Evolutionary conservation across 1,140 invertebrate species (phyloP), one percentile per base, ranked within the genome.

Genomic region (Drosophila pseudoobscura): DNA sequence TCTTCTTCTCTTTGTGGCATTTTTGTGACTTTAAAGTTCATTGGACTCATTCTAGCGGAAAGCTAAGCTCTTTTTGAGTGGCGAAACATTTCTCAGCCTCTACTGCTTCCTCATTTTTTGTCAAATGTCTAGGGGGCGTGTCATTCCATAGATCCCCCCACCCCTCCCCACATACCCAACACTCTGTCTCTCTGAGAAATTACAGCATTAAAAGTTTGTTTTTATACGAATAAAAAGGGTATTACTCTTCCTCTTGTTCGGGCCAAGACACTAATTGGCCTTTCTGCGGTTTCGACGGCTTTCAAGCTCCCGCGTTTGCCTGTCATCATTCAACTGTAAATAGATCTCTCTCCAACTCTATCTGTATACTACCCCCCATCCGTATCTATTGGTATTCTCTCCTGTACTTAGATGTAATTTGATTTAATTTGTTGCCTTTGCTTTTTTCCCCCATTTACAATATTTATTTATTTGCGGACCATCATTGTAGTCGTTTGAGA

Each of bases 311-410:
- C 57, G 24, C 77, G 61, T 64, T 75, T 84, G 80, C 31, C 58
- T 76, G 53, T 75, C 82, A 66, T 72, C 69, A 43, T 56, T 31
- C 45, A 87, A 87, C 82, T 87, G 82, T 87, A 88, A 63, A 87
- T 82, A 71, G 46, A 61, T 75, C 50, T 43, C 15, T 53, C n/a
- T 55, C 31, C 5, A 11, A 5, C 9, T 39, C 3, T 39, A 4
- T 39, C 4, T 39, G 0, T 35, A 35, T 35, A 45, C 44, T 53
- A 56, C 43, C 26, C 35, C 20, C 20, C 41, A 13, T 41, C 44
- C 41, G 39, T 41, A 63, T 26, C 41, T 62, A 62, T 41, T 55
- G 35, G 31, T 73, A 73, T 56, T 55, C 17, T 71, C 22, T 71
- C n/a, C n/a, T 17, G 17, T 68, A 46, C 49, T 53, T 71, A 52